A percentile compares a stretch with the other conserved stretches of the same genome.
phyloP scores from a whole-genome alignment of 1,140 invertebrate genomes.

The Saccostrea glomerata region DNA sequence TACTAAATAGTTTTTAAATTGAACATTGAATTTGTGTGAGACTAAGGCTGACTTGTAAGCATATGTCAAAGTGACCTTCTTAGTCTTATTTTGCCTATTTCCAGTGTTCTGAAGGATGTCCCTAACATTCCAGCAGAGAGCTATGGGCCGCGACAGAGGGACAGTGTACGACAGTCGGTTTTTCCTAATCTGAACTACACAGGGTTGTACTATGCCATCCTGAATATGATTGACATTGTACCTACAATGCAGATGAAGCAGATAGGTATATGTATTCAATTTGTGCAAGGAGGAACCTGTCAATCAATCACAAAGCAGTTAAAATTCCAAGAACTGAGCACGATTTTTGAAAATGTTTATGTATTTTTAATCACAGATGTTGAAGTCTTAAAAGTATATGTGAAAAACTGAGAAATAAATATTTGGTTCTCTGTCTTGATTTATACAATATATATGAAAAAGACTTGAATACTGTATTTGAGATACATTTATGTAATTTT shows the following conservation, averaged over 20 bases:
- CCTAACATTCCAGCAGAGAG: constrained; percentile 93
- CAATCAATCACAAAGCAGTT: background rate
- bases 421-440: no score
- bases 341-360: no score
- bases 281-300: background rate
- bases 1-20: no score
- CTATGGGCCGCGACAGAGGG: constrained; percentile 86
- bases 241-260: constrained; percentile 79
- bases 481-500: constrained; percentile 54
- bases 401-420: no score
- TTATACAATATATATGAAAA: no score
- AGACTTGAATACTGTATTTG: no score
- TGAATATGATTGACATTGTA: constrained; percentile 80
- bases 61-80: background rate
- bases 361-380: no score
- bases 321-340: no score
- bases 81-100: constrained; percentile 19
- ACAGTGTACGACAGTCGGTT: constrained; percentile 90
- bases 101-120: constrained; percentile 96
- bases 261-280: constrained; percentile 71
- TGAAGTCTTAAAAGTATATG: no score
- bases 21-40: no score
- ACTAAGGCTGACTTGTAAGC: no score
- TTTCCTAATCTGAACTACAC: constrained; percentile 98
- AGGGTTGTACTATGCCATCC: constrained; percentile 86